Evolutionary conservation across 1,140 invertebrate species (phyloP).

Genomic region (Drosophila truncata): DNA sequence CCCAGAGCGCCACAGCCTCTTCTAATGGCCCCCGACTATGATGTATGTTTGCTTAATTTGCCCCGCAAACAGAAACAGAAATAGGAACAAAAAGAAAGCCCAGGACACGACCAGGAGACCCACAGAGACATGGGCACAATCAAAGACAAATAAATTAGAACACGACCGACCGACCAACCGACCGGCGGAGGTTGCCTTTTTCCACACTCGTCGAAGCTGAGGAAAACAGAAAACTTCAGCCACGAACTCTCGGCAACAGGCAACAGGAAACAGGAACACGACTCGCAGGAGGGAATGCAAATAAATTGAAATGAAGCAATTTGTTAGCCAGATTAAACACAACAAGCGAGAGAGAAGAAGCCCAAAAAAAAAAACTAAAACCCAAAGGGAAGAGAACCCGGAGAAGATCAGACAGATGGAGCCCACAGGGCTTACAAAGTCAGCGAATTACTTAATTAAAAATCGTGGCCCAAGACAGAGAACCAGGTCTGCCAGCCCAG

Average conservation of each 20-base stretch:
- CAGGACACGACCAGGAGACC: constrained; percentile 61
- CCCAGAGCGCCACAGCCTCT: constrained; percentile 49
- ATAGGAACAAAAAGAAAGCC: constrained; percentile 46
- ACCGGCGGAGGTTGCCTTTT: constrained; percentile 48
- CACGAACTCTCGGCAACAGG: constrained; percentile 59
- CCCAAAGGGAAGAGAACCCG: constrained; percentile 18
- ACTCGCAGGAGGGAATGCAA: constrained; percentile 69
- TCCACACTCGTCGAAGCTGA: constrained; percentile 34
- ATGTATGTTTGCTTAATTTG: constrained; percentile 78
- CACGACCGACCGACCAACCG: constrained; percentile 59
- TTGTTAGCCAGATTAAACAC: constrained; percentile 82
- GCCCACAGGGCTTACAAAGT: constrained; percentile 74
- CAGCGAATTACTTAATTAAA: constrained; percentile 85
- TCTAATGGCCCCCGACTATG: constrained; percentile 70
- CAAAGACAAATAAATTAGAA: constrained; percentile 84
- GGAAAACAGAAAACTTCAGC: constrained; percentile 60
- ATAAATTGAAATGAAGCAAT: constrained; percentile 84
- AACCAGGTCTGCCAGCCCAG: constrained; percentile 19
- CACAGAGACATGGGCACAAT: constrained; percentile 73
- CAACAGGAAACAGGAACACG: constrained; percentile 37
- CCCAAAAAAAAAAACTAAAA: constrained; percentile 2
- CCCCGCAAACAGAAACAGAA: constrained; percentile 24
- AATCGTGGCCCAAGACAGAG: constrained; percentile 69
- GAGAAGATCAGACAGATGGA: constrained; percentile 62
- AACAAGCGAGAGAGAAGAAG: constrained; percentile 25